Percentiles rank a stretch among this genome's conserved stretches.
Conservation (phyloP, 2,113 vertebrate genomes). For the Oreochromis aureus region DNA sequence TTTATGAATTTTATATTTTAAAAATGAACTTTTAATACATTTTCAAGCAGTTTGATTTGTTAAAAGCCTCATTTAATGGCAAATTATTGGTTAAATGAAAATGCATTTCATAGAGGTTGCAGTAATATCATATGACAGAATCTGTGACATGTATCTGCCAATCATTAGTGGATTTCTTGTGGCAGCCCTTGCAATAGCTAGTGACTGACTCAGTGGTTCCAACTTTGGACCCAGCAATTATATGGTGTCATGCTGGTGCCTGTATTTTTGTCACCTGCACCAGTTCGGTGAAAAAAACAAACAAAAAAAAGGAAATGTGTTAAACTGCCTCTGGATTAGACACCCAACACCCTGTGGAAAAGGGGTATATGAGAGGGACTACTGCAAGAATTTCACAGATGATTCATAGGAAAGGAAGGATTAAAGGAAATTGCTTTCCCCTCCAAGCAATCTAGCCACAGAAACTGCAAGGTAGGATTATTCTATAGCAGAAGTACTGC, state of each 20-base stretch:
- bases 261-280: not conserved
- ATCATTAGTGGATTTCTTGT: not conserved
- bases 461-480: not conserved
- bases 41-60: not conserved
- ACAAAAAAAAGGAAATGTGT: not conserved
- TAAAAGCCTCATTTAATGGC: not conserved
- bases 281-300: fast-evolving
- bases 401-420: not conserved
- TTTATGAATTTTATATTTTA: not conserved
- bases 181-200: not conserved
- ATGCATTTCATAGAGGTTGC: not conserved
- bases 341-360: not conserved
- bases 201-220: not conserved
- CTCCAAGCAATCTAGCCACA: not conserved
- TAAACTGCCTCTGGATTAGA: not conserved
- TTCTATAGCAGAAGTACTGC: not conserved
- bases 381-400: not conserved
- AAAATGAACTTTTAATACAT: not conserved
- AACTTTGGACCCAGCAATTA: not conserved
- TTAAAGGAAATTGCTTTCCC: not conserved
- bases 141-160: not conserved
- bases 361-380: not conserved
- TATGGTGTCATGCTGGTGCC: not conserved
- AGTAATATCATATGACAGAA: not conserved
- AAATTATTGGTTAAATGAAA: not conserved